Conservation (phyloP, 2,113 vertebrate genomes). For the Delphinapterus leucas region DNA sequence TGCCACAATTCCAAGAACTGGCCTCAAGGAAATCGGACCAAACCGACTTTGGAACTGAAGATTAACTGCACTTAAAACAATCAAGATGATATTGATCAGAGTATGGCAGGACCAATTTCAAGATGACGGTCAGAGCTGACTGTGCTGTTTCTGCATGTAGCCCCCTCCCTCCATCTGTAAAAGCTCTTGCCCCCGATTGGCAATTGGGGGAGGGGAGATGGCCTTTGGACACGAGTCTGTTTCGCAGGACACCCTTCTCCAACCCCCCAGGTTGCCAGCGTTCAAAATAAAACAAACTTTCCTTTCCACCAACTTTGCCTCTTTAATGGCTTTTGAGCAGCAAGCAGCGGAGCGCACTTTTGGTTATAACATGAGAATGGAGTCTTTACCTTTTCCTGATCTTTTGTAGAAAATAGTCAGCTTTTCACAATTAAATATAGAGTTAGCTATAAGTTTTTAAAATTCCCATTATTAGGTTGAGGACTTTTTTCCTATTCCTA, state of each 20-base stretch:
- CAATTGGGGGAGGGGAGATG: neutral
- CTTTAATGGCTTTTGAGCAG: neutral
- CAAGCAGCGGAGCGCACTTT: neutral
- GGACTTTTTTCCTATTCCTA: neutral
- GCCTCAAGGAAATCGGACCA: neutral
- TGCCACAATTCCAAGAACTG: no score
- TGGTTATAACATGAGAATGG: neutral
- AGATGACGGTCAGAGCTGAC: neutral
- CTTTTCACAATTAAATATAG: neutral
- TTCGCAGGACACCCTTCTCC: rapidly evolving
- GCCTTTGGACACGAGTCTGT: neutral
- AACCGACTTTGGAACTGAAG: neutral
- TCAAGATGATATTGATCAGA: neutral
- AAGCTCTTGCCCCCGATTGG: neutral
- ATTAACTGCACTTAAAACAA: neutral
- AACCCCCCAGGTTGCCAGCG: neutral
- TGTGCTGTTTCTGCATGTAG: neutral
- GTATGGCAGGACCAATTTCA: neutral
- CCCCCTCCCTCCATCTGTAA: neutral
- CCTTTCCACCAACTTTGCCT: neutral
- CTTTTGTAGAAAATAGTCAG: neutral
- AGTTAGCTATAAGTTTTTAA: neutral
- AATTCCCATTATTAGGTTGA: neutral
- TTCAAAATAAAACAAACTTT: neutral
- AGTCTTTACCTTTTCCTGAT: neutral